phyloP scores from a whole-genome alignment of 2,888 invertebrate genomes.

The Fabriciana adippe region DNA sequence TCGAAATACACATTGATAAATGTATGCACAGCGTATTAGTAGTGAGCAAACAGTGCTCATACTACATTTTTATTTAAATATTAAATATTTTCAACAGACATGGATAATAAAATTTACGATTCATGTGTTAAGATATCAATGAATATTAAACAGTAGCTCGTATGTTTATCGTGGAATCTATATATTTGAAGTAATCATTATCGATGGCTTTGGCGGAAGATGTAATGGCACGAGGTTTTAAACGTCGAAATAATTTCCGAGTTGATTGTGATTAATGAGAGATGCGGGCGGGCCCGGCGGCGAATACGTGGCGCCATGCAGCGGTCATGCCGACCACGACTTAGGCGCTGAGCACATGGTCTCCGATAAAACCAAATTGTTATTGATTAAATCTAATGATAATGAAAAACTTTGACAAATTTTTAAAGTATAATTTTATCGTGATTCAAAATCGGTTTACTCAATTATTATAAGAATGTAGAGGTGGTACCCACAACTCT shows the following conservation, averaged over 20 bases:
- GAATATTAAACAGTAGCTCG: constrained; percentile 35
- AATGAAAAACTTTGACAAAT: neutral
- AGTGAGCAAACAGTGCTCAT: no score
- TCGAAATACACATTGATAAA: no score
- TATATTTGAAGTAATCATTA: constrained; percentile 29
- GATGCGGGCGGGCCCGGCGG: constrained; percentile 48
- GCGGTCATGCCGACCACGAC: constrained; percentile 25
- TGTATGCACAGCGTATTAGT: no score
- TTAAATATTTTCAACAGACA: no score
- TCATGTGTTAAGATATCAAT: neutral
- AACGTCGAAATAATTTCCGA: constrained; percentile 76
- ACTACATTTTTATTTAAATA: no score
- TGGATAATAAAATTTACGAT: no score
- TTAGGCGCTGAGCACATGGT: constrained; percentile 23
- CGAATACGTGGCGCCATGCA: constrained; percentile 42
- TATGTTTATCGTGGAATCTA: constrained; percentile 36
- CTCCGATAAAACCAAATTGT: constrained; percentile 12
- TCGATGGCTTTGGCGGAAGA: constrained; percentile 56
- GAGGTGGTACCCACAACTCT: no score
- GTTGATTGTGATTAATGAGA: constrained; percentile 81
- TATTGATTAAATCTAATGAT: neutral
- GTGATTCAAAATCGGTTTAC: neutral
- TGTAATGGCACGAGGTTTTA: constrained; percentile 67
- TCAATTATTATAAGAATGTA: no score
- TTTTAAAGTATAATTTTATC: neutral